phyloP scores from a whole-genome alignment of 2,113 vertebrate genomes.

The Syngnathoides biaculeatus region DNA sequence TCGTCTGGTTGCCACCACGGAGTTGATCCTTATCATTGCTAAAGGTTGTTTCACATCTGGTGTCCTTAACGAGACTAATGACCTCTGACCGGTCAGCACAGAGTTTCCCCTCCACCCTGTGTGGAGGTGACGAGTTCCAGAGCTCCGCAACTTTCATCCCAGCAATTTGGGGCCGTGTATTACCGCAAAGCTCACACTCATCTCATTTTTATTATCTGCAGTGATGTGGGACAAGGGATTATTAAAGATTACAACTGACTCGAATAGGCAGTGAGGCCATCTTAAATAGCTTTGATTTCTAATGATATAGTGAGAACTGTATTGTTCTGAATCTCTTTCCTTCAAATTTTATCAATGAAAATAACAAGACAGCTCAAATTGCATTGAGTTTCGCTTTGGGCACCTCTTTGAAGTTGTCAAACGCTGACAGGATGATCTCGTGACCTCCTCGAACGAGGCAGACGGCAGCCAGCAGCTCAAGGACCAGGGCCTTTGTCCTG shows the following conservation, averaged over 20 bases:
- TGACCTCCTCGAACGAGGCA: constrained; percentile 95
- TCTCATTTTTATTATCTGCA: neutral
- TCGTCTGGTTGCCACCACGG: constrained; percentile 41
- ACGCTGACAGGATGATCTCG: constrained; percentile 96
- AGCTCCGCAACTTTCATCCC: constrained; percentile 15
- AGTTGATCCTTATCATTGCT: constrained; percentile 60
- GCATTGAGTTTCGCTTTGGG: constrained; percentile 8
- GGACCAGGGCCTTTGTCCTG: constrained; percentile 94
- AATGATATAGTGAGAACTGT: neutral
- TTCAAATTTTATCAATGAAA: neutral
- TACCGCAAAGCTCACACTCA: neutral
- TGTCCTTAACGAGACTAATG: constrained; percentile 55
- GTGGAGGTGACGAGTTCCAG: constrained; percentile 25
- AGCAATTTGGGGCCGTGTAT: constrained; percentile 13
- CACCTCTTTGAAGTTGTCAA: constrained; percentile 99
- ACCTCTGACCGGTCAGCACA: constrained; percentile 28
- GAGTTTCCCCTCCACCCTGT: constrained; percentile 30
- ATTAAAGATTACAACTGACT: neutral
- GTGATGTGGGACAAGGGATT: neutral
- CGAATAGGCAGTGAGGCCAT: neutral
- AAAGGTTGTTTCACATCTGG: constrained; percentile 57
- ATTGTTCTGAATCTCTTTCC: neutral
- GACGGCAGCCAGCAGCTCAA: constrained; percentile 93
- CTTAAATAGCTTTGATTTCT: neutral
- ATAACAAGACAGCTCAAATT: constrained; percentile 4